Percentiles rank a stretch among this genome's conserved stretches.
These are phyloP conservation scores for Eurypyga helias DNA, from an alignment of 2,113 vertebrate species.

Conservation along the genomic window DNA sequence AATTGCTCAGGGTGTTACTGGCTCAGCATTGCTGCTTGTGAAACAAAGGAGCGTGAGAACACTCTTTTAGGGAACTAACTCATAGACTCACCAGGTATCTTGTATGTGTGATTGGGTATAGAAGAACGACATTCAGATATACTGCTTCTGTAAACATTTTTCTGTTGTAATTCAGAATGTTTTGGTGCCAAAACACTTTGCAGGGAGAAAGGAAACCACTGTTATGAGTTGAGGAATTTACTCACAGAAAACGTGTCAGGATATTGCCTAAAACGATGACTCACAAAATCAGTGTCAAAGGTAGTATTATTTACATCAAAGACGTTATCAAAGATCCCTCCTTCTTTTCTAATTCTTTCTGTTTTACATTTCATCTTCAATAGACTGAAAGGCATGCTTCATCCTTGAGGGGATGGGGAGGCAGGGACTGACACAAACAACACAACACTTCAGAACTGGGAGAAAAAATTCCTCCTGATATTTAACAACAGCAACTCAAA, in stretches of 20 bases:
- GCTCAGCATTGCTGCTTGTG: not conserved
- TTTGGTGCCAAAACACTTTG: not conserved
- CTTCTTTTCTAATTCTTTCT: not conserved
- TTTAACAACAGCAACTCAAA: not conserved
- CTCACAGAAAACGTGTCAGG: not conserved
- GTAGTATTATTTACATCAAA: not conserved
- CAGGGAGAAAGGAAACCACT: not conserved
- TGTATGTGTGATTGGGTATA: fast-evolving
- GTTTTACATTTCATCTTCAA: not conserved
- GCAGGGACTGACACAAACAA: not conserved
- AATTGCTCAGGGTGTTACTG: not conserved
- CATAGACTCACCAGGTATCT: not conserved
- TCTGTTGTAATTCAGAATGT: not conserved
- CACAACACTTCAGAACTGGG: not conserved
- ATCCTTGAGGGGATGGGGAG: not conserved
- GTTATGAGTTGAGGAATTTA: not conserved
- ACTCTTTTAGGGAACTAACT: not conserved
- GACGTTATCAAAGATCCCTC: not conserved
- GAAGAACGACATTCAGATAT: not conserved
- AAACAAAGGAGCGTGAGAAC: not conserved
- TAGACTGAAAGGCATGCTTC: not conserved
- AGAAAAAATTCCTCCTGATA: not conserved
- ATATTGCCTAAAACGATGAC: not conserved
- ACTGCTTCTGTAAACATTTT: not conserved
- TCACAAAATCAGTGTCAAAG: not conserved